Conservation (phyloP, 1,140 invertebrate genomes). For the Drosophila oshimai region DNA sequence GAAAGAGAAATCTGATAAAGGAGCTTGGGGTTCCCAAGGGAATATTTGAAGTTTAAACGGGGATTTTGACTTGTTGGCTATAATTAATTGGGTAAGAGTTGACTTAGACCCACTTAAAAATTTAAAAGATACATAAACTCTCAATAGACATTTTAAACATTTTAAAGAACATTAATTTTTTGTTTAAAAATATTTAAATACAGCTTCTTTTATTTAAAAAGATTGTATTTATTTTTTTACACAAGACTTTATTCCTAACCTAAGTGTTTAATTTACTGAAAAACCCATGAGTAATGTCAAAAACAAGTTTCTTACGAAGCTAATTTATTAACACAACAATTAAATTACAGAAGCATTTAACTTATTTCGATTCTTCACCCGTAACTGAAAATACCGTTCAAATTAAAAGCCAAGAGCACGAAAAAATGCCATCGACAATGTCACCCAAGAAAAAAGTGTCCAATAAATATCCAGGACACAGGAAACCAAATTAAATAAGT, state of each 20-base stretch:
- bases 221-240: no score
- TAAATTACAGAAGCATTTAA: background rate
- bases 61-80: slow-evolving; percentile 1
- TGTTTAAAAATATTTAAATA: no score
- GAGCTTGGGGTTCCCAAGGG: background rate
- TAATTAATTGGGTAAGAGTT: slow-evolving; percentile 1
- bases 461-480: slow-evolving; percentile 33
- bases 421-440: slow-evolving; percentile 11
- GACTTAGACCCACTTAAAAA: no score
- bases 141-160: no score
- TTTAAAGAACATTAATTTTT: no score
- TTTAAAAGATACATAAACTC: no score
- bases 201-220: no score
- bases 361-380: background rate
- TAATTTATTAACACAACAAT: background rate
- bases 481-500: slow-evolving; percentile 59
- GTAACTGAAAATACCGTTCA: slow-evolving; percentile 19
- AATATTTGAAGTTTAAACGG: background rate
- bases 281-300: no score
- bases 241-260: no score
- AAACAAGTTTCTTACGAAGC: background rate
- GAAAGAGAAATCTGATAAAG: background rate
- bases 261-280: no score
- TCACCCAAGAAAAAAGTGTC: slow-evolving; percentile 12
- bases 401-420: slow-evolving; percentile 32